Percentiles rank a stretch among this genome's conserved stretches.
These are phyloP conservation scores for Hyalella azteca DNA, from an alignment of 2,888 invertebrate genomes.

Conservation along the genomic window DNA sequence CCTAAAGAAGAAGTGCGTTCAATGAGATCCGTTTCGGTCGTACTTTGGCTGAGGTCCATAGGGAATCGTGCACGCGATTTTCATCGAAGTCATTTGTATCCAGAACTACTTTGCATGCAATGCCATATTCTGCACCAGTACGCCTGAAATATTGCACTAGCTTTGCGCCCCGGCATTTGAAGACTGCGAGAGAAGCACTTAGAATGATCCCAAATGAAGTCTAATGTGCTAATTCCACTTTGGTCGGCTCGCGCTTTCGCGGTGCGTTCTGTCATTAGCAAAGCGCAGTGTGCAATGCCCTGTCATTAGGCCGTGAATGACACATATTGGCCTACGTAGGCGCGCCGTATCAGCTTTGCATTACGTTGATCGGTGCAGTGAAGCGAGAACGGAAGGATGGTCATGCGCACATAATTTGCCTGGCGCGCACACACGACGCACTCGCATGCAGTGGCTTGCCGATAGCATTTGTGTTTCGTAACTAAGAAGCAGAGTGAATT, in stretches of 20 bases:
- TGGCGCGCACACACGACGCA: background rate
- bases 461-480: too few species aligned
- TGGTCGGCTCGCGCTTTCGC: background rate
- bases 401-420: background rate
- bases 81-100: constrained; percentile 22
- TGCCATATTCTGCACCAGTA: too few species aligned
- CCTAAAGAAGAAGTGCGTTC: background rate
- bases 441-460: too few species aligned
- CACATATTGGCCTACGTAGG: background rate
- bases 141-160: too few species aligned
- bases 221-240: background rate
- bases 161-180: too few species aligned
- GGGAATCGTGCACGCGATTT: background rate
- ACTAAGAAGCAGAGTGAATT: too few species aligned
- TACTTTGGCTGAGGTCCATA: background rate
- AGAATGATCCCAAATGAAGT: background rate
- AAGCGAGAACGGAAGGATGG: background rate
- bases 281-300: background rate
- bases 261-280: constrained; percentile 1
- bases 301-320: constrained; percentile 2
- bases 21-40: background rate
- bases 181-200: background rate
- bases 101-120: background rate
- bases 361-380: background rate
- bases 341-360: background rate